Evolutionary conservation across 2,888 invertebrate genomes (phyloP), one percentile per base, ranked within the genome.

Genomic region (Megalurothrips usitatus): DNA sequence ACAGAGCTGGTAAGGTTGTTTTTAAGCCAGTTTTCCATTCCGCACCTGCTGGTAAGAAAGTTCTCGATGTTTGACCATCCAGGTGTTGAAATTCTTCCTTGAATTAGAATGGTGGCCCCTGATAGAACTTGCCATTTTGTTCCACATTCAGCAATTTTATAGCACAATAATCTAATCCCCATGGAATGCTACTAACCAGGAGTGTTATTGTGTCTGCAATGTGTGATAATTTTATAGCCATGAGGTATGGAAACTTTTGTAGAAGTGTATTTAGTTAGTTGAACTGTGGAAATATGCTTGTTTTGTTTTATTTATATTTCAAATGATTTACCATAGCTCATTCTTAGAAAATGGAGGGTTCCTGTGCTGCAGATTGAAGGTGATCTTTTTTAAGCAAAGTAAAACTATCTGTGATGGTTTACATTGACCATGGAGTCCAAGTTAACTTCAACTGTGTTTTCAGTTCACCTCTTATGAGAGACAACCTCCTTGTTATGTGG

Each of bases 131-230:
- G 34, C 6, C 26, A 75, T 75, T 68, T 23, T 68, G 11, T 26
- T 75, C 12, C 12, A 26, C 23, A 75, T 23, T 75, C 34, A 43
- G 34, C 34, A 43, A 43, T 43, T 43, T n/a, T 23, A 26, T 11
- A 75, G 68, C 68, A 75, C 68, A 26, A 58, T 12, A 26, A 75
- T 26, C 23, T 26, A 26, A 26, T 26, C 23, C n/a, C 26, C 6
- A 19, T 19, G 17, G 19, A 58, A 58, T 58, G 58, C 68, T 75
- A 75, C 68, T 75, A 75, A 75, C 68, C 23, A 75, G 23, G 68
- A 75, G 68, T 75, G 68, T 75, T 26, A 75, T 58, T 58, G 26
- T 75, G 68, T 75, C 68, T 75, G 26, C 68, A 75, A 75, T 75
- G 68, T 75, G 68, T 75, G 68, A 75, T 75, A 75, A 75, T 9